A percentile compares a stretch with the other conserved stretches of the same genome.
phyloP scores from a whole-genome alignment of 2,797 vertebrate genomes.

The Gobionotothen gibberifrons region DNA sequence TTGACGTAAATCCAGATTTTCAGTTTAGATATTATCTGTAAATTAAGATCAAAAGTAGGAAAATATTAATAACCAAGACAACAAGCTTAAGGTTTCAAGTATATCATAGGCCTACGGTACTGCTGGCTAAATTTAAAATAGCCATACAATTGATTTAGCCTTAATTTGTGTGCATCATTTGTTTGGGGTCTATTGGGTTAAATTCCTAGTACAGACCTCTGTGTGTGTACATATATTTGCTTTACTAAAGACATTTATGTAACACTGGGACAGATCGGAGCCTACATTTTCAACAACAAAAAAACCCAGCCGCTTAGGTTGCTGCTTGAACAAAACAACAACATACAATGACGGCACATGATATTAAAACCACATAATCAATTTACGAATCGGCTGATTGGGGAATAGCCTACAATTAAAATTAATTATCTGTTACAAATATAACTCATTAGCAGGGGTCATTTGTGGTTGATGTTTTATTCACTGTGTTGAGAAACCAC shows the following conservation, averaged over 20 bases:
- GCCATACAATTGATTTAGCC: background rate
- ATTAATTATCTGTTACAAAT: rapidly evolving
- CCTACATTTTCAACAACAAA: background rate
- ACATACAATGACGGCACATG: conserved; percentile 6
- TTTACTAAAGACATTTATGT: conserved; percentile 24
- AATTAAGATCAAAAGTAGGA: background rate
- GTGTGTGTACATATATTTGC: background rate
- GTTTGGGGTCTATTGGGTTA: background rate
- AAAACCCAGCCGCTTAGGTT: background rate
- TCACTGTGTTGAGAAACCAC: conserved; percentile 18
- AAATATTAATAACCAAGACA: background rate
- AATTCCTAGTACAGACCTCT: background rate
- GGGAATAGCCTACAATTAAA: background rate
- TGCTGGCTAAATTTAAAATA: background rate
- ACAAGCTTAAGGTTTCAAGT: background rate
- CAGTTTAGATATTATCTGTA: background rate
- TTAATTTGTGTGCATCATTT: background rate
- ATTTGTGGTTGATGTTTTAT: background rate
- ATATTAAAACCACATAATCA: background rate
- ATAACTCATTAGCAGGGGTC: too few relatives aligned
- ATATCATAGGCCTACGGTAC: background rate
- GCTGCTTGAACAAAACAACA: conserved; percentile 21
- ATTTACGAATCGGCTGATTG: background rate
- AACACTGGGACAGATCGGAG: conserved; percentile 30
- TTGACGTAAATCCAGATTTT: background rate